Evolutionary conservation across 2,888 invertebrate genomes (phyloP), one percentile per base, ranked within the genome.

Genomic region (Amaurobius ferox): DNA sequence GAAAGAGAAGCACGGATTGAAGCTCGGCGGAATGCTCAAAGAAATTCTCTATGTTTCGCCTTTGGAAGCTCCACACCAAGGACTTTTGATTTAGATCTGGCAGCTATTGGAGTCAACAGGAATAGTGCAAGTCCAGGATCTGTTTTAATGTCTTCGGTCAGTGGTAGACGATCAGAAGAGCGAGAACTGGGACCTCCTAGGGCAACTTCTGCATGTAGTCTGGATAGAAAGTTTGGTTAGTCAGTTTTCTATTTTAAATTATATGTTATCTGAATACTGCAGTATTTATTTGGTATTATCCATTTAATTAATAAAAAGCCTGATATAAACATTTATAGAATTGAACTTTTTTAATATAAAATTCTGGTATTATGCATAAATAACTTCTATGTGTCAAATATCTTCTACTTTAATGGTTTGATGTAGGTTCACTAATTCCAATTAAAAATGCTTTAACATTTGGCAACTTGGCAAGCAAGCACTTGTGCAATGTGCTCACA

Each of bases 61-160:
- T 97, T 97, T 92, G 97, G 97, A 86, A 97, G 96, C 90, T 97
- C 96, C 89, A 97, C 96, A 88, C 97, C 97, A 88, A 93, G 97
- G 88, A 94, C 96, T 28, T 77, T 88, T 35, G 88, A 88, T 55
- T 40, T 88, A 23, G 88, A 88, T 39, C 70, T 88, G 3, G 88
- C 80, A 29, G 85, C 79, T 30, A 71, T 88, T 29, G 88, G 93
- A 93, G 96, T 90, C 96, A 96, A 91, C 95, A 96, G 78, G 94
- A 94, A 87, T 96, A n/a, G n/a, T n/a, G n/a, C 62, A 16, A 70
- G 55, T 28, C 74, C 67, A 64, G 85, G 88, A 30, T 76, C 79
- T 61, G 77, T 86, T 23, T 55, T 88, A 6, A 77, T 88, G 74
- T 78, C 86, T 30, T 70, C 88, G n/a, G 73, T 76, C 2, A 77